Base-by-base conservation (phyloP, 1,140 invertebrate genomes). In the Sycobia sp. region DNA sequence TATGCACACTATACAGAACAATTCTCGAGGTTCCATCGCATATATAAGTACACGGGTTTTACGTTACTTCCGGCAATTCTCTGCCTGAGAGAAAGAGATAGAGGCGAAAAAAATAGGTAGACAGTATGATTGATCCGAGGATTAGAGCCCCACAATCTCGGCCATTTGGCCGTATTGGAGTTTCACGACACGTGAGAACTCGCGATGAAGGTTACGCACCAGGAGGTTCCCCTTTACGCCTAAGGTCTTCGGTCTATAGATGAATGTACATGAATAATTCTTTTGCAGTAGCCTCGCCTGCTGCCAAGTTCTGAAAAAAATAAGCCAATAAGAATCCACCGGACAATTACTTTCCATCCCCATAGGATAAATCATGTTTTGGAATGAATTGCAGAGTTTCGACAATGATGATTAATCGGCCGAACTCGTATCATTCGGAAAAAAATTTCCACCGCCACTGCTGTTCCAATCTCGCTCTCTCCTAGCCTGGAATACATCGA, bases 41-140 rank as follows among this genome's bases (percentile, higher is more conserved):
- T n/a, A n/a, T n/a, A n/a, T n/a, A n/a, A 32, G 20, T 22, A 10
- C 53, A 49, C 34, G 29, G 66, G 67, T 20, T 73, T 70, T 75
- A 78, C 76, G 72, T 75, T 78, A 76, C 72, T 80, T 79, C 76
- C 78, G 77, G 77, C 69, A 74, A 75, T 75, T 73, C 70, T n/a
- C n/a, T n/a, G n/a, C n/a, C n/a, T n/a, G n/a, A n/a, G n/a, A n/a
- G n/a, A n/a, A n/a, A n/a, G n/a, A n/a, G n/a, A n/a, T n/a, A n/a
- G n/a, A n/a, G n/a, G n/a, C n/a, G n/a, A n/a, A n/a, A n/a, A n/a
- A n/a, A n/a, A n/a, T n/a, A n/a, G n/a, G n/a, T n/a, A 57, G 27
- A 9, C 23, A 22, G 20, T 34, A 18, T 20, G 5, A 46, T 34
- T 5, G 41, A 57, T 2, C 38, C 38, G 1, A 20, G 5, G 25